A percentile compares a stretch with the other conserved stretches of the same genome.
phyloP scores from a whole-genome alignment of 2,113 vertebrate species.

The Anguilla rostrata region DNA sequence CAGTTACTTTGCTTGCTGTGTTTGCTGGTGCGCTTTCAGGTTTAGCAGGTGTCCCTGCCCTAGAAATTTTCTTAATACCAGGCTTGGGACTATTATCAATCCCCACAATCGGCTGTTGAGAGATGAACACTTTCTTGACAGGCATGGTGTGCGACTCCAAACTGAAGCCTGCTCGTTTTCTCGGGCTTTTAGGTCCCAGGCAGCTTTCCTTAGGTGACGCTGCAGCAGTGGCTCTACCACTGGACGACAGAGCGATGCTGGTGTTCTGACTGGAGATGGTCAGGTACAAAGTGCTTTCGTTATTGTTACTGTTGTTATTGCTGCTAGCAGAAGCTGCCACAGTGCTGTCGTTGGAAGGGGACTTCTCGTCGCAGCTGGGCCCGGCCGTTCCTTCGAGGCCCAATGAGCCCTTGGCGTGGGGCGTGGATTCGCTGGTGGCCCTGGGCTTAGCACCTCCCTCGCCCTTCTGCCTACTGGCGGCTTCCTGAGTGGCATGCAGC shows the following conservation, averaged over 20 bases:
- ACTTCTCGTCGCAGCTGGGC: constrained; percentile 76
- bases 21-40: constrained; percentile 63
- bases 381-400: constrained; percentile 71
- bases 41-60: constrained; percentile 58
- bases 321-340: constrained; percentile 73
- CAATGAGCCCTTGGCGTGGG: constrained; percentile 73
- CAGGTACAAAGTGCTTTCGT: constrained; percentile 76
- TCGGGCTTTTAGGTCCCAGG: constrained; percentile 79
- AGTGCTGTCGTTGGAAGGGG: constrained; percentile 64
- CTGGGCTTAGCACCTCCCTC: constrained; percentile 75
- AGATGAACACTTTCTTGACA: constrained; percentile 79
- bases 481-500: constrained; percentile 46
- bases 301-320: constrained; percentile 75
- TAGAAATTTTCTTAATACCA: constrained; percentile 63
- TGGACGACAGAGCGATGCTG: constrained; percentile 73
- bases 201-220: constrained; percentile 74
- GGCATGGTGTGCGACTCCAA: constrained; percentile 83
- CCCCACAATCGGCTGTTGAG: constrained; percentile 60
- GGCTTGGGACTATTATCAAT: constrained; percentile 59
- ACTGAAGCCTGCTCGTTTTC: constrained; percentile 76
- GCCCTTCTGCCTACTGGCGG: constrained; percentile 61
- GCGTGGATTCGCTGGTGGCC: constrained; percentile 74
- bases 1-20: constrained; percentile 58
- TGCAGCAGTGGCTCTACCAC: constrained; percentile 65
- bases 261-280: constrained; percentile 81